Evolutionary conservation across 2,888 invertebrate species (phyloP), one percentile per base, ranked within the genome.

Genomic region (Acleris holmiana): DNA sequence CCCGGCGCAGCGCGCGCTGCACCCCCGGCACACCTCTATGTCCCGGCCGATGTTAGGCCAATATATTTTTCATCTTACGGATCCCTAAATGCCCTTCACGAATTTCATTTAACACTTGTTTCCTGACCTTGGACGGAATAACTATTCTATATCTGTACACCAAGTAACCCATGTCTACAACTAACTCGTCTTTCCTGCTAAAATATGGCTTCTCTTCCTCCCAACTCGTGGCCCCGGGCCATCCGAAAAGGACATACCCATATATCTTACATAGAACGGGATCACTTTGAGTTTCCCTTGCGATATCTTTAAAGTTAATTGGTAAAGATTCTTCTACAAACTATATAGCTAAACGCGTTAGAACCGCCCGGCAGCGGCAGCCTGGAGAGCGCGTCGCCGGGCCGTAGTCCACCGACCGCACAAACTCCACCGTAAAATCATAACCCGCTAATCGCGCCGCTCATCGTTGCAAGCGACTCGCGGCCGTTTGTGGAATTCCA

Each of bases 61-160:
- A n/a, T n/a, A n/a, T n/a, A n/a, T n/a, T n/a, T n/a, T n/a, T n/a
- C 48, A 57, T 57, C 35, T 57, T 57, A 6, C 48, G 29, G 8
- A 57, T 57, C 5, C 57, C 48, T n/a, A 48, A 40, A 57, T 57
- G 48, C 2, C 57, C 57, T n/a, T 48, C 57, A n/a, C 48, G 57
- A 19, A 48, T 35, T 21, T 57, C 65, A 0, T 18, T 13, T 15
- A 68, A 29, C 0, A 70, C 23, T 5, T n/a, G 40, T 6, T 60
- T 57, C 6, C 23, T 18, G 17, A 67, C 19, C 2, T 19, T 40
- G 1, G 18, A 8, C 4, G 69, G 68, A 23, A 70, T 61, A 4
- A 70, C 48, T 4, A 70, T 47, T 41, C 69, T 48, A 21, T 70
- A 63, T 56, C 64, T 67, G 48, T 66, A 70, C 25, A 70, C 55